Base-by-base conservation (phyloP, 2,113 vertebrate species). In the Tychaedon coryphoeus region DNA sequence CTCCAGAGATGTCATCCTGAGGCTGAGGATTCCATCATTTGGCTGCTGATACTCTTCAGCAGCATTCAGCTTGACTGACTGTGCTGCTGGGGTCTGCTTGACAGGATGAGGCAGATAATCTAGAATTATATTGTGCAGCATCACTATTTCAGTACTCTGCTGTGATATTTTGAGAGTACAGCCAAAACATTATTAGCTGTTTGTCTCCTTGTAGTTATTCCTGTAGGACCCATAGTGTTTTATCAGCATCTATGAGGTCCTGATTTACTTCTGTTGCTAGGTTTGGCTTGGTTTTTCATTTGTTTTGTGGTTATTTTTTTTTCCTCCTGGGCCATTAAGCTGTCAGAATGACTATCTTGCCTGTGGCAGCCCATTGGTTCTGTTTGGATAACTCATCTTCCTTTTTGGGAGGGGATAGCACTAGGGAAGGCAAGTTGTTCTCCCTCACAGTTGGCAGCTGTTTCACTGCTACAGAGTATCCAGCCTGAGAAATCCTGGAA, bases 381-480 rank as follows among this genome's bases (percentile, higher is more conserved):
- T 92, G 82, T 90, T 75, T 77, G 60, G 80, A n/a, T 75, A 81
- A 89, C 54, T 87, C 50, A 25, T 78, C 61, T 91, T 61, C 45
- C 31, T 72, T 56, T 71, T 24, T 45, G 81, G 77, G 70, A 82
- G 54, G 50, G 42, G 24, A 33, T 66, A 73, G 29, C 36, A 69
- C 25, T 4, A 24, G 62, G 51, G 70, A 75, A 76, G 50, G 50
- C 25, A 31, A 85, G n/a, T 24, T 91, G 43, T 65, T 73, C 61
- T 71, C 47, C 36, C 60, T 79, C 31, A 10, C 62, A 57, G 20
- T 33, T 88, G 91, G 73, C 81, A 94, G 91, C 84, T 92, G 4
- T 93, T 91, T 58, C 54, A 18, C 53, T 89, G 89, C 73, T 90
- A 78, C 53, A 76, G 87, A 95, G 77, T 91, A 85, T 90, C 95